Evolutionary conservation across 2,888 invertebrate species (phyloP).

Genomic region (Philereme transversata): DNA sequence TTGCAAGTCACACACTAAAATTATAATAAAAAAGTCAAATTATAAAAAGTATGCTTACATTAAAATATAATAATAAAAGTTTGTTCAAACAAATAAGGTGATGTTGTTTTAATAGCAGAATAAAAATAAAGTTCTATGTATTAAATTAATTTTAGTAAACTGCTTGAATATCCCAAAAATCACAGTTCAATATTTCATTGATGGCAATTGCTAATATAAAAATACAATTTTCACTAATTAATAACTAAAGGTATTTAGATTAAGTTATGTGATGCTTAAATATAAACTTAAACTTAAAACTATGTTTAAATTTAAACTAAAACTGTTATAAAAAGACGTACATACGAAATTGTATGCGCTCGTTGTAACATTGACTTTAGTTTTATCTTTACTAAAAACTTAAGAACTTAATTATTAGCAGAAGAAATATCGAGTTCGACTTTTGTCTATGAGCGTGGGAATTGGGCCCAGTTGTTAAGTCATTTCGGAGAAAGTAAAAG

Average conservation of each 20-base stretch:
- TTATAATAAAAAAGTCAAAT: constrained; percentile 27
- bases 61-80: constrained; percentile 35
- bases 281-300: constrained; percentile 34
- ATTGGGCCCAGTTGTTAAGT: too few relatives aligned
- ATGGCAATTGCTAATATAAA: constrained; percentile 69
- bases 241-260: constrained; percentile 60
- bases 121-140: constrained; percentile 12
- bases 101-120: constrained; percentile 9
- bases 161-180: constrained; percentile 77
- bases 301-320: constrained; percentile 2
- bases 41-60: constrained; percentile 27
- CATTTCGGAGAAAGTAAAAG: too few relatives aligned
- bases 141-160: constrained; percentile 34
- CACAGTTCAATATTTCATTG: constrained; percentile 80
- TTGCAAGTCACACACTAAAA: constrained; percentile 39
- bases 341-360: constrained; percentile 18
- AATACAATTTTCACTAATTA: constrained; percentile 56
- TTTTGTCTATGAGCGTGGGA: too few relatives aligned
- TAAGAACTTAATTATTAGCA: too few relatives aligned
- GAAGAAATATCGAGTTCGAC: too few relatives aligned
- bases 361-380: constrained; percentile 27
- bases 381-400: background rate
- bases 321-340: constrained; percentile 15
- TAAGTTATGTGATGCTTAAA: constrained; percentile 63
- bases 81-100: constrained; percentile 26